These are phyloP conservation scores for Tangara arthus DNA, from an alignment of 2,797 vertebrate genomes.

Conservation along the genomic window DNA sequence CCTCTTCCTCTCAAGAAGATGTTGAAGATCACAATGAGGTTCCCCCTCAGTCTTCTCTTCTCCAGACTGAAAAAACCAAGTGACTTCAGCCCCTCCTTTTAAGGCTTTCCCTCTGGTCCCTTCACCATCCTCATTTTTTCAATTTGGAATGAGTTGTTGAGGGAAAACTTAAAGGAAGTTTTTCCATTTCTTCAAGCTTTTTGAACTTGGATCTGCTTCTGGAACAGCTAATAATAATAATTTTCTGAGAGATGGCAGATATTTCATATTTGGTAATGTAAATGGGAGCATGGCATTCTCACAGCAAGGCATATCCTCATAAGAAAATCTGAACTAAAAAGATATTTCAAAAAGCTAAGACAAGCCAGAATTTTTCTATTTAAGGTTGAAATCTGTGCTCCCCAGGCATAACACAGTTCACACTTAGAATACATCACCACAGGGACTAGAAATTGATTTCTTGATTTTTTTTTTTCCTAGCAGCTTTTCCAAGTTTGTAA, in stretches of 20 bases:
- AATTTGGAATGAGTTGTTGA: not conserved
- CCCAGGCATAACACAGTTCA: not conserved
- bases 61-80: not conserved
- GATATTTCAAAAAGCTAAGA: not conserved
- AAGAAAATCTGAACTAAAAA: not conserved
- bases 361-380: slow-evolving; percentile 23
- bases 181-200: not conserved
- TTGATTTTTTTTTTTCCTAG: slow-evolving; percentile 33
- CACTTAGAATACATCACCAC: not conserved
- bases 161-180: not conserved
- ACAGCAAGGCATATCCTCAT: not conserved
- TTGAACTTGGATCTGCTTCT: not conserved
- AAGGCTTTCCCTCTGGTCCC: not conserved
- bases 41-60: not conserved
- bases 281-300: not conserved
- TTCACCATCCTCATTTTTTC: not conserved
- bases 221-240: not conserved
- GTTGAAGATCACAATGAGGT: not conserved
- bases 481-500: not conserved
- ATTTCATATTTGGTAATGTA: not conserved
- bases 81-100: not conserved
- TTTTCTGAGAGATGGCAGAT: not conserved
- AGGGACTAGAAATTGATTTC: slow-evolving; percentile 29
- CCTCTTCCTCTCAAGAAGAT: accelerated
- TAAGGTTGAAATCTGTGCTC: slow-evolving; percentile 29